Evolutionary conservation across 2,797 vertebrate species (phyloP).

Genomic region (Paedocypris micromegethes): DNA sequence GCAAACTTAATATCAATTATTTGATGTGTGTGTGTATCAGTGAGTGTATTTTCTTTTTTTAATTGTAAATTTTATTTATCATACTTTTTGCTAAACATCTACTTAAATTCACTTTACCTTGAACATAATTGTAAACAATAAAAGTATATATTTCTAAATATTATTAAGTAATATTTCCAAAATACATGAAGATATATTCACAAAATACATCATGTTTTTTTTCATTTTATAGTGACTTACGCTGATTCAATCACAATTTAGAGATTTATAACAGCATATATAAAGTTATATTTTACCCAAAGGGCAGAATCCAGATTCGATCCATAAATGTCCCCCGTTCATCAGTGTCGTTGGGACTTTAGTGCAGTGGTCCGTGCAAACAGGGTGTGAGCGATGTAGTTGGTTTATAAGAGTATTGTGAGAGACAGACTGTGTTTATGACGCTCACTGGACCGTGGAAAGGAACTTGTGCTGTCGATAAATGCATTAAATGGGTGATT

Average conservation of each 20-base stretch:
- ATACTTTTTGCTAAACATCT: no score
- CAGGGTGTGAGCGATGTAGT: slow-evolving; percentile 24
- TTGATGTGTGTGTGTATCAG: neutral
- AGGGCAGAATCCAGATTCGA: neutral
- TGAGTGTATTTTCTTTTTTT: no score
- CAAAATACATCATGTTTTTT: no score
- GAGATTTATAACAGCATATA: slow-evolving; percentile 1
- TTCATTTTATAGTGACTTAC: neutral
- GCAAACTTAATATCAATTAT: no score
- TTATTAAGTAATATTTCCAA: no score
- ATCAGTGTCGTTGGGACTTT: slow-evolving; percentile 37
- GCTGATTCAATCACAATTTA: slow-evolving; percentile 1
- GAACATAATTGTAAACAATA: no score
- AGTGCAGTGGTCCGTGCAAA: slow-evolving; percentile 56
- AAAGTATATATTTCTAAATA: no score
- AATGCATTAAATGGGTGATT: slow-evolving; percentile 57
- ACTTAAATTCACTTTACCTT: no score
- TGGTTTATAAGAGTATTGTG: slow-evolving; percentile 45
- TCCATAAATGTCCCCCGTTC: slow-evolving; percentile 38
- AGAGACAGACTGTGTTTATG: slow-evolving; percentile 50
- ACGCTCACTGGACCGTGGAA: slow-evolving; percentile 50
- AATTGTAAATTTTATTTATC: no score
- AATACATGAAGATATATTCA: no score
- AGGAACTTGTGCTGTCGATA: slow-evolving; percentile 49
- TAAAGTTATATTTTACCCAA: slow-evolving; percentile 2